A percentile compares a stretch with the other conserved stretches of the same genome.
Evolutionary conservation across 2,113 vertebrate genomes (phyloP).

Genomic region (Isichthys henryi): DNA sequence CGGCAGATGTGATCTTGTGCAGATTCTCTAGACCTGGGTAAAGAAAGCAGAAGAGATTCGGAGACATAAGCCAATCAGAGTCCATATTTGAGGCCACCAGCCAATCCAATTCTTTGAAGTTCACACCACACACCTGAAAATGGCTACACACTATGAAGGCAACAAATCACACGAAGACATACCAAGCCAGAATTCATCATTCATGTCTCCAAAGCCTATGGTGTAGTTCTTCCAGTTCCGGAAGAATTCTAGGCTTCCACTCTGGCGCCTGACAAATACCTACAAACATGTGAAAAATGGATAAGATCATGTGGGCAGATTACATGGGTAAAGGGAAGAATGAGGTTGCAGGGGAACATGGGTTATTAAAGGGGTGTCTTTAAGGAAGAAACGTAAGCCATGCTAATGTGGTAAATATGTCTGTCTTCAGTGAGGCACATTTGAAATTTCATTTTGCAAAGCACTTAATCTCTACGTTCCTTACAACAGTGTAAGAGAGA

Average conservation of each 20-base stretch:
- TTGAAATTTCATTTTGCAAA: not conserved
- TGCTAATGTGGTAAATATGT: not conserved
- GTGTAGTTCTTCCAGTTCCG: constrained; percentile 89
- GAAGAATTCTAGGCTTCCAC: constrained; percentile 85
- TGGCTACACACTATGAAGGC: not conserved
- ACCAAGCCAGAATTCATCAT: constrained; percentile 96
- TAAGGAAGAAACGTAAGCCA: not conserved
- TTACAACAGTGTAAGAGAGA: not conserved
- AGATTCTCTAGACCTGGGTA: constrained; percentile 80
- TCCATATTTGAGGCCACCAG: not conserved
- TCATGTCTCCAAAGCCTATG: constrained; percentile 81
- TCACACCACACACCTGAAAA: not conserved
- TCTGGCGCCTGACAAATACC: constrained; percentile 88
- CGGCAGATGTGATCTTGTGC: constrained; percentile 83
- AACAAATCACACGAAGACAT: constrained; percentile 22
- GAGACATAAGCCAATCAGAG: not conserved
- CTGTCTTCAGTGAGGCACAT: not conserved
- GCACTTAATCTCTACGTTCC: not conserved
- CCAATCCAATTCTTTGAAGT: not conserved
- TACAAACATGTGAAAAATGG: constrained; percentile 36
- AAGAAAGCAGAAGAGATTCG: not conserved
- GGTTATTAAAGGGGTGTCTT: not conserved
- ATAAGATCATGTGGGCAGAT: not conserved
- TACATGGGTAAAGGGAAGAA: not conserved
- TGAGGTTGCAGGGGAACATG: not conserved